phyloP scores from a whole-genome alignment of 2,113 vertebrate genomes.

The Hassar affinis region DNA sequence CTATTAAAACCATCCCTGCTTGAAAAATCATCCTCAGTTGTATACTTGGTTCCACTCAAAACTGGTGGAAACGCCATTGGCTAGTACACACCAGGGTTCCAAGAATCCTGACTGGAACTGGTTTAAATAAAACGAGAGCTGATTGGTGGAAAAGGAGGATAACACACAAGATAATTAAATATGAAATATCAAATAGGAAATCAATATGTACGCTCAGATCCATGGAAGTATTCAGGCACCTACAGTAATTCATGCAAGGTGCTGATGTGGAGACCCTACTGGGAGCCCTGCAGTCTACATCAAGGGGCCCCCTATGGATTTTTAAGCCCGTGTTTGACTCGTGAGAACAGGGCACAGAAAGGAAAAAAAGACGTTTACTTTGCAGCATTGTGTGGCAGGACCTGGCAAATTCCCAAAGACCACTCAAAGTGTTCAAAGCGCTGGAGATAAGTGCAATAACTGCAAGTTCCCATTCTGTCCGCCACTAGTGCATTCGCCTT shows the following conservation, averaged over 20 bases:
- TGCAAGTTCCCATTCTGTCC: conserved; percentile 24
- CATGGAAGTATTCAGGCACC: background rate
- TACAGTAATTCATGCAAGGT: background rate
- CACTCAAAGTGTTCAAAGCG: conserved; percentile 65
- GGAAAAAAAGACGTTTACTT: conserved; percentile 31
- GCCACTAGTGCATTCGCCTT: conserved; percentile 43
- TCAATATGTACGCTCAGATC: background rate
- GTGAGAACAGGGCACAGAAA: conserved; percentile 21
- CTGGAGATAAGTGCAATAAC: conserved; percentile 39
- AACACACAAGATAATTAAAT: background rate
- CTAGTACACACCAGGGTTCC: no score
- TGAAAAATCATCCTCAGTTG: no score
- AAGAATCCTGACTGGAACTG: background rate
- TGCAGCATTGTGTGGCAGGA: conserved; percentile 52
- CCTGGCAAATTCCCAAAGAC: conserved; percentile 71
- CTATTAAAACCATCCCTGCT: no score
- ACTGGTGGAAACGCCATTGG: no score
- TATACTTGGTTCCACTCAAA: no score
- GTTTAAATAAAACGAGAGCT: background rate
- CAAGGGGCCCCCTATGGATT: conserved; percentile 36
- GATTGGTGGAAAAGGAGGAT: no score
- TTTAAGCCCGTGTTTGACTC: conserved; percentile 7
- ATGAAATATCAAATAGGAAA: background rate
- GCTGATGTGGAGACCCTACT: conserved; percentile 4
- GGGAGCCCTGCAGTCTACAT: background rate